Evolutionary conservation across 37 sponge, comb jelly and placozoan species (phyloP).

Genomic region (Ephydatia muelleri): DNA sequence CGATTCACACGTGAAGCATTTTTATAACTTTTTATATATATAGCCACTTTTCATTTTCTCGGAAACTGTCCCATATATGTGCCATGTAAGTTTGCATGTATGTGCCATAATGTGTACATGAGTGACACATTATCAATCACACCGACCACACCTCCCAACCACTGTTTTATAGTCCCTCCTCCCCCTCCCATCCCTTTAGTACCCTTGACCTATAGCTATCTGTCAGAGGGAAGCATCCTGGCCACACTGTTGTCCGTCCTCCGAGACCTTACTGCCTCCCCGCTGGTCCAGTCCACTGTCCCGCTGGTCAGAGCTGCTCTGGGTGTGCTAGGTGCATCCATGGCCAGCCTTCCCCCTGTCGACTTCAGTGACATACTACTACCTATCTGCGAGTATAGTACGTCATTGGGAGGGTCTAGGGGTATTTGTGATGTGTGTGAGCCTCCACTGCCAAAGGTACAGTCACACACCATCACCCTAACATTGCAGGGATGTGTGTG

Average conservation of each 20-base stretch:
- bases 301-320: background rate
- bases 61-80: too few species aligned
- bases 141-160: background rate
- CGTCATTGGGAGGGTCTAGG: background rate
- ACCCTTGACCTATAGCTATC: background rate
- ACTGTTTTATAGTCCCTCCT: background rate
- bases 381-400: too few species aligned
- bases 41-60: too few species aligned
- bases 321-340: background rate
- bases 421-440: too few species aligned
- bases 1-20: too few species aligned
- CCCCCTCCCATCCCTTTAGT: background rate
- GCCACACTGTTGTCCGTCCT: background rate
- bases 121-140: too few species aligned
- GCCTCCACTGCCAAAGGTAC: too few species aligned
- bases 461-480: too few species aligned
- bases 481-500: too few species aligned
- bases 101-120: too few species aligned
- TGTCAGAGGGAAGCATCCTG: background rate
- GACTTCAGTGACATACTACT: background rate
- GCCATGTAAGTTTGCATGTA: too few species aligned
- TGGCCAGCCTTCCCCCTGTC: constrained; percentile 1
- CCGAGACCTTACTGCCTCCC: background rate
- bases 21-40: too few species aligned
- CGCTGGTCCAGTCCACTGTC: background rate